Percentiles rank a stretch among this genome's conserved stretches.
Conservation (phyloP, 2,797 vertebrate species). For the Graptemys geographica region DNA sequence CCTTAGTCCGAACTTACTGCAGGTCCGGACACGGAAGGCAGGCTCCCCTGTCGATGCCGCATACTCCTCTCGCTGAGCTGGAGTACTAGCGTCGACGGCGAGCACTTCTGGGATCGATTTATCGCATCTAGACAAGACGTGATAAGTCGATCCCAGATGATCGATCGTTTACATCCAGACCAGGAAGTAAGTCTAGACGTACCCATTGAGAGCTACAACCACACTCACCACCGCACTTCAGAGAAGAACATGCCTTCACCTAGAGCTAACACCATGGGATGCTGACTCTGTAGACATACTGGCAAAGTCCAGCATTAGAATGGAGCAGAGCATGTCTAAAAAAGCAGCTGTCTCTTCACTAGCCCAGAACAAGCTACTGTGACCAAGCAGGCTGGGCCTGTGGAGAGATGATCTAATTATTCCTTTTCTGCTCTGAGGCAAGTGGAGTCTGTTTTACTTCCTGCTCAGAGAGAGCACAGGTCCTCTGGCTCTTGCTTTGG, state of each 20-base stretch:
- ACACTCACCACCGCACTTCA: not conserved
- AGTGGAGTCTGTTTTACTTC: not conserved
- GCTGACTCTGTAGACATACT: not conserved
- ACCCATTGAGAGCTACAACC: not conserved
- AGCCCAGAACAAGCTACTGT: not conserved
- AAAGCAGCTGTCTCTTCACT: not conserved
- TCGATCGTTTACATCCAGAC: no score
- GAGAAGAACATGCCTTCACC: not conserved
- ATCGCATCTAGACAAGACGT: no score
- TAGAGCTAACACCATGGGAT: not conserved
- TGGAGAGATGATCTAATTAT: not conserved
- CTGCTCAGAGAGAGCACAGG: not conserved
- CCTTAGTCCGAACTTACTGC: no score
- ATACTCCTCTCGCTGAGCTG: no score
- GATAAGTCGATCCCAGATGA: no score
- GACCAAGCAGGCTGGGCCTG: not conserved
- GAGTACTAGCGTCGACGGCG: no score
- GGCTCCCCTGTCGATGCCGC: no score
- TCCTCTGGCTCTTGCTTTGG: rapidly evolving
- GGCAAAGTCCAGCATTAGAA: not conserved
- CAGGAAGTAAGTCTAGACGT: no score
- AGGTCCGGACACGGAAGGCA: no score
- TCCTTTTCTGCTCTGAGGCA: not conserved
- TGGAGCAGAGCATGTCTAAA: not conserved
- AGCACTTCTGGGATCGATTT: no score